Conservation (phyloP, 2,797 vertebrate species). For the Hoplostethus mediterraneus region DNA sequence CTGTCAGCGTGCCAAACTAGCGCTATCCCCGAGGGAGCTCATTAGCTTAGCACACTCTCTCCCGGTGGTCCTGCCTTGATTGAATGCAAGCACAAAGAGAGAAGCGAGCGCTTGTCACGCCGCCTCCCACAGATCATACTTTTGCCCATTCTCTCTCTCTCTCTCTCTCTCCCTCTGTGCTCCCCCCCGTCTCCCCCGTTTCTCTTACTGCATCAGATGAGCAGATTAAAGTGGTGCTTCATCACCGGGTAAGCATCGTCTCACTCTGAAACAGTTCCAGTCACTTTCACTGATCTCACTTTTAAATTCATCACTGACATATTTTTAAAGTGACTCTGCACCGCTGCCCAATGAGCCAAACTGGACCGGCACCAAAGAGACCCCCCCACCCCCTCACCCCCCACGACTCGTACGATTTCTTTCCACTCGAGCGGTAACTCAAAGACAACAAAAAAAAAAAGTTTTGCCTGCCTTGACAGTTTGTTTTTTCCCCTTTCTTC, state of each 20-base stretch:
- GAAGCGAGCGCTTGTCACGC: slow-evolving; percentile 36
- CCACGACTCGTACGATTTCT: slow-evolving; percentile 2
- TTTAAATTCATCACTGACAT: slow-evolving; percentile 9
- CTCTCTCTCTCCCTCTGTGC: neutral
- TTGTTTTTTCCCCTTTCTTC: slow-evolving; percentile 31
- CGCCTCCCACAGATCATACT: slow-evolving; percentile 36
- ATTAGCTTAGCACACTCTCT: slow-evolving; percentile 76
- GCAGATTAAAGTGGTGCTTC: neutral
- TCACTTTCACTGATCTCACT: slow-evolving; percentile 17
- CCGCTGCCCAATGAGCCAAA: slow-evolving; percentile 30
- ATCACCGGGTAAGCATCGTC: neutral
- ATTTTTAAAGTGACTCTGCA: slow-evolving; percentile 26
- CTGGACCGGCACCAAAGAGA: slow-evolving; percentile 51
- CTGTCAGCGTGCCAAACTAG: slow-evolving; percentile 59
- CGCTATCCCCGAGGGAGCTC: slow-evolving; percentile 78
- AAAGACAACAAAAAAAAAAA: slow-evolving; percentile 35
- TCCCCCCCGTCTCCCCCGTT: neutral
- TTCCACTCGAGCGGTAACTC: slow-evolving; percentile 34
- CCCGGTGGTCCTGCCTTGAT: slow-evolving; percentile 55
- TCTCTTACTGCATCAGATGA: neutral
- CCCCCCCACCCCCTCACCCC: slow-evolving; percentile 37
- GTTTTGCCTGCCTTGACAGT: slow-evolving; percentile 32
- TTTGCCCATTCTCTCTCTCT: slow-evolving; percentile 17
- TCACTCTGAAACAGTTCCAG: slow-evolving; percentile 14
- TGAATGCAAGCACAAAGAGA: slow-evolving; percentile 60